A percentile compares a stretch with the other conserved stretches of the same genome.
Evolutionary conservation across 2,888 invertebrate species (phyloP).

Genomic region (Eupithecia tripunctaria): DNA sequence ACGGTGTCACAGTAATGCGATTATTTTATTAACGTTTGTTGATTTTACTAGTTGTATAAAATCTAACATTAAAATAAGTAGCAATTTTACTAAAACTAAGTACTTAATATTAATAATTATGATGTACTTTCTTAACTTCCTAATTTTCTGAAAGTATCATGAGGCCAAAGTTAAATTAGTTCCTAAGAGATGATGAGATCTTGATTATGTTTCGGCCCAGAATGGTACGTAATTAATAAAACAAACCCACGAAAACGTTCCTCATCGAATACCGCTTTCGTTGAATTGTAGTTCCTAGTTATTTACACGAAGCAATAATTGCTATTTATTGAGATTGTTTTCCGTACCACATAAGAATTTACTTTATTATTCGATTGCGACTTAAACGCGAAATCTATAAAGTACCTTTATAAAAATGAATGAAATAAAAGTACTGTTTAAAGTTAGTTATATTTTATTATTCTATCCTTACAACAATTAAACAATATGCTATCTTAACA

Average conservation of each 20-base stretch:
- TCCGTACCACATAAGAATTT: neutral
- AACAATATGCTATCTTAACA: neutral
- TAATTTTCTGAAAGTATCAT: constrained; percentile 26
- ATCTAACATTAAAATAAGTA: neutral
- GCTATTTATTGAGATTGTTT: neutral
- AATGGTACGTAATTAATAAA: neutral
- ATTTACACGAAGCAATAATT: neutral
- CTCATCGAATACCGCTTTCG: neutral
- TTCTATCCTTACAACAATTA: neutral
- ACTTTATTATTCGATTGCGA: neutral
- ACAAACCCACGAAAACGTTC: neutral
- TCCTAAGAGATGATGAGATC: neutral
- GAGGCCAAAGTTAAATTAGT: constrained; percentile 29
- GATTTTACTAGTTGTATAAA: neutral
- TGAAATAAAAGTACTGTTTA: constrained; percentile 1
- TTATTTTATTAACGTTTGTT: neutral
- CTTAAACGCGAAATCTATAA: neutral
- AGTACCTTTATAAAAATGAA: neutral
- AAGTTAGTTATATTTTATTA: neutral
- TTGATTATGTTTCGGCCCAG: neutral
- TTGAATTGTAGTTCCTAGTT: neutral
- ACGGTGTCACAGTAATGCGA: neutral
- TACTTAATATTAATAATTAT: neutral
- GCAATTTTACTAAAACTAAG: neutral
- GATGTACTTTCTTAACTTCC: neutral